Conservation (phyloP, 2,888 invertebrate genomes). For the Hymenopus coronatus region DNA sequence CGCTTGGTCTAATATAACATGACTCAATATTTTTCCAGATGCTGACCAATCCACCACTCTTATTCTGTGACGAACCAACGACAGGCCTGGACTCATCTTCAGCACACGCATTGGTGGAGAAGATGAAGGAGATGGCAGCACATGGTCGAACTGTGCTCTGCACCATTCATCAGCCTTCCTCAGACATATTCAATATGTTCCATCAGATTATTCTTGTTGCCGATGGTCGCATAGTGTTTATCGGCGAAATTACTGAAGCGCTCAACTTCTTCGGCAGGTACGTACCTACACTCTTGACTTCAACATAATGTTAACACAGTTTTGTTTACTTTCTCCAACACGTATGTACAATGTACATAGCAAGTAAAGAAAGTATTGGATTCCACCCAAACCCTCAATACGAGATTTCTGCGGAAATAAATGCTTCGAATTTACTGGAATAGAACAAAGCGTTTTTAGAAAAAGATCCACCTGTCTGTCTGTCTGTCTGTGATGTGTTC, state of each 20-base stretch:
- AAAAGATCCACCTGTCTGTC: too few relatives aligned
- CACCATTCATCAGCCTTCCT: slow-evolving; percentile 93
- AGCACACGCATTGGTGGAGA: slow-evolving; percentile 76
- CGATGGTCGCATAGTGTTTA: slow-evolving; percentile 82
- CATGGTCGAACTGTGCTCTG: slow-evolving; percentile 84
- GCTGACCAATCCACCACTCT: slow-evolving; percentile 82
- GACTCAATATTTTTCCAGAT: slow-evolving; percentile 51
- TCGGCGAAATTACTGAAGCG: slow-evolving; percentile 68
- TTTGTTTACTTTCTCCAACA: too few relatives aligned
- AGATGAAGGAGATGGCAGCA: slow-evolving; percentile 66
- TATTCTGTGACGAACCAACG: slow-evolving; percentile 96
- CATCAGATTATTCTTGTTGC: slow-evolving; percentile 72
- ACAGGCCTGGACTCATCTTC: slow-evolving; percentile 91
- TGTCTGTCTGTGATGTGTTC: too few relatives aligned
- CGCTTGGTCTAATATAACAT: too few relatives aligned
- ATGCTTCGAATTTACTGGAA: too few relatives aligned
- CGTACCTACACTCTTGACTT: slow-evolving; percentile 10
- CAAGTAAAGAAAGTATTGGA: too few relatives aligned
- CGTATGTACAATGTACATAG: too few relatives aligned
- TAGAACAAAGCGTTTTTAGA: too few relatives aligned
- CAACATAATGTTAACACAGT: too few relatives aligned
- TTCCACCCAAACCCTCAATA: too few relatives aligned
- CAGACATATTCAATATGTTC: slow-evolving; percentile 81
- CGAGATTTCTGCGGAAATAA: too few relatives aligned
- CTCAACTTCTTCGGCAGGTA: slow-evolving; percentile 69